A percentile compares a stretch with the other conserved stretches of the same genome.
Evolutionary conservation across 1,140 invertebrate genomes (phyloP).

Genomic region (Drosophila prosaltans): DNA sequence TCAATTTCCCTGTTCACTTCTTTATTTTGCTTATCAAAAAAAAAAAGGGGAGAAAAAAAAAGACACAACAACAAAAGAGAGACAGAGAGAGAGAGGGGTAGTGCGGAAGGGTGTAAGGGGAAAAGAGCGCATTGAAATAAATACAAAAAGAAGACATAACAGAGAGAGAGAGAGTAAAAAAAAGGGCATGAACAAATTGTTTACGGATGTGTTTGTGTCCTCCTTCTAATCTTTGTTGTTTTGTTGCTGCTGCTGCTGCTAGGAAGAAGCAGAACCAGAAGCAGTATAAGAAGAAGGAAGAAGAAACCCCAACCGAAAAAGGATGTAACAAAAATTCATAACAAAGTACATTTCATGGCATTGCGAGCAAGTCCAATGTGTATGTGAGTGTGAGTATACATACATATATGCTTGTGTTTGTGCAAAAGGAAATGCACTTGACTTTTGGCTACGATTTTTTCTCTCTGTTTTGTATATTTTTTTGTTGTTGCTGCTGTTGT

Average conservation of each 20-base stretch:
- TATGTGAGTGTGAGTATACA: slow-evolving; percentile 38
- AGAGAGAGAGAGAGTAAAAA: slow-evolving; percentile 42
- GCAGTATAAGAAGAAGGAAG: slow-evolving; percentile 22
- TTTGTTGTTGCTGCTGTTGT: slow-evolving; percentile 21
- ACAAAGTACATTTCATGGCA: slow-evolving; percentile 78
- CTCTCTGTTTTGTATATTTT: slow-evolving; percentile 17
- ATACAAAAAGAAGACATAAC: slow-evolving; percentile 51
- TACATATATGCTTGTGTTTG: slow-evolving; percentile 34
- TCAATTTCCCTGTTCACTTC: slow-evolving; percentile 69
- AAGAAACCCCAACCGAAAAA: slow-evolving; percentile 55
- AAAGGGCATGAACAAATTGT: slow-evolving; percentile 79
- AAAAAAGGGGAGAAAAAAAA: not conserved
- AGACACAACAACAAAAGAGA: slow-evolving; percentile 18
- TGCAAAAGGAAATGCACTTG: slow-evolving; percentile 74
- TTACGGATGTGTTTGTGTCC: slow-evolving; percentile 79
- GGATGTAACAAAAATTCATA: slow-evolving; percentile 77
- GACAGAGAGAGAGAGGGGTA: not conserved
- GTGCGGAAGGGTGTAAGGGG: not conserved
- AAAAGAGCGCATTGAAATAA: slow-evolving; percentile 52
- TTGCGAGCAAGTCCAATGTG: slow-evolving; percentile 53
- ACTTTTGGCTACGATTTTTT: slow-evolving; percentile 74
- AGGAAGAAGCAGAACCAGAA: slow-evolving; percentile 25
- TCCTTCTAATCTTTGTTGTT: slow-evolving; percentile 53
- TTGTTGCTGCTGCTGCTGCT: slow-evolving; percentile 15
- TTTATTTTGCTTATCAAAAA: slow-evolving; percentile 75